Conservation (phyloP, 2,888 invertebrate species). For the Therioaphis trifolii region DNA sequence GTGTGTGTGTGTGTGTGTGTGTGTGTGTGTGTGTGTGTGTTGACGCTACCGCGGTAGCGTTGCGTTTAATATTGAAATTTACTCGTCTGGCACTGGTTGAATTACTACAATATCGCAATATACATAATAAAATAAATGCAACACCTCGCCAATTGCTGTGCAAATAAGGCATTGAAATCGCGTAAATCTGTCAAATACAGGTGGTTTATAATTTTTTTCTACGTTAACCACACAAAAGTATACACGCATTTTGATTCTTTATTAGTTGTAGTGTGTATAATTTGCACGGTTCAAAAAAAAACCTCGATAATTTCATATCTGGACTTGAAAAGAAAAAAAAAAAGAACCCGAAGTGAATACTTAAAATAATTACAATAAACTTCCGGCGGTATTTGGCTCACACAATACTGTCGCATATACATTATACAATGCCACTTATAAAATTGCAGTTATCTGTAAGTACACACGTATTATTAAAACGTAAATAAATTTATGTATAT, state of each 20-base stretch:
- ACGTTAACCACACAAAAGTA: neutral
- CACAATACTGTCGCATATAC: neutral
- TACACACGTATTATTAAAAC: neutral
- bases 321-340: neutral
- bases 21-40: no score
- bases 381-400: neutral
- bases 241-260: neutral
- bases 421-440: neutral
- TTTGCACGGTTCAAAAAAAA: neutral
- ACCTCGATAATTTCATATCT: neutral
- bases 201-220: neutral
- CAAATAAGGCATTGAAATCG: neutral
- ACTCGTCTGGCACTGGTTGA: neutral
- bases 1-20: no score
- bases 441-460: neutral
- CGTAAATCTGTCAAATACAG: conserved; percentile 21
- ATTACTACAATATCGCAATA: no score
- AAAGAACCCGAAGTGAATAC: neutral
- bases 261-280: no score
- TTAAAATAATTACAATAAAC: neutral
- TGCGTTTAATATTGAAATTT: no score
- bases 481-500: neutral
- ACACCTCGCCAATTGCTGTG: neutral
- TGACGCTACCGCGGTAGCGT: no score
- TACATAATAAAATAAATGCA: neutral